Conservation (phyloP, 2,797 vertebrate species). For the Dendrocincla tyrannina region DNA sequence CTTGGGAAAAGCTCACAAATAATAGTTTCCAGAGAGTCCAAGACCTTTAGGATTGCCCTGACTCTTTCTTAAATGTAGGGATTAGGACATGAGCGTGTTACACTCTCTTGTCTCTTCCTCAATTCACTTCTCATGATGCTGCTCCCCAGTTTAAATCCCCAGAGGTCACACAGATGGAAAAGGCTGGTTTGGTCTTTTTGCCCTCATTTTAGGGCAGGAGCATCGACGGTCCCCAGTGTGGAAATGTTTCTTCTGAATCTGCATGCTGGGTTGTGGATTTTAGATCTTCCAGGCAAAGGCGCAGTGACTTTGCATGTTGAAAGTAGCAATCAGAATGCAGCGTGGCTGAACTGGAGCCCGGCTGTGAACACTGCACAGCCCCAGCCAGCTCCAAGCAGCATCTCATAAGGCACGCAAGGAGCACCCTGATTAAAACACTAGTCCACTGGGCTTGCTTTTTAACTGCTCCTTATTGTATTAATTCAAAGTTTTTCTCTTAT, state of each 20-base stretch:
- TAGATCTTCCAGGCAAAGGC: not conserved
- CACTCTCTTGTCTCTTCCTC: not conserved
- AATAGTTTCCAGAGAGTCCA: not conserved
- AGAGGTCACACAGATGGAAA: not conserved
- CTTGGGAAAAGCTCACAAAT: not conserved
- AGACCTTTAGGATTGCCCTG: not conserved
- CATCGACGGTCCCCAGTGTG: accelerated
- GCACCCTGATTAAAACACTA: not conserved
- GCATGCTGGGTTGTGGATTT: not conserved
- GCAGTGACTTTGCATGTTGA: not conserved
- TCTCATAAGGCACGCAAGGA: not conserved
- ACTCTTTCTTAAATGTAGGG: not conserved
- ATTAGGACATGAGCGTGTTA: not conserved
- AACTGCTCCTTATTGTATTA: conserved; percentile 45
- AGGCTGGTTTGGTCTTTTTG: not conserved
- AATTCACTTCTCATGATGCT: not conserved
- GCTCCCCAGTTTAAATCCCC: too few relatives aligned
- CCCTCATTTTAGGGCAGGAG: not conserved
- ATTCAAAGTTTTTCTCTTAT: conserved; percentile 63
- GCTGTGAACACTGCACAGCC: not conserved
- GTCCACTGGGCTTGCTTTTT: not conserved
- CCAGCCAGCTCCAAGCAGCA: not conserved
- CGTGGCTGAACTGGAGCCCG: not conserved
- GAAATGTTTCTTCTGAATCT: not conserved
- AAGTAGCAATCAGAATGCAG: not conserved